Percentiles rank a stretch among this genome's conserved stretches.
phyloP scores from a whole-genome alignment of 2,113 vertebrate species.

The Myanophis thanlyinensis region DNA sequence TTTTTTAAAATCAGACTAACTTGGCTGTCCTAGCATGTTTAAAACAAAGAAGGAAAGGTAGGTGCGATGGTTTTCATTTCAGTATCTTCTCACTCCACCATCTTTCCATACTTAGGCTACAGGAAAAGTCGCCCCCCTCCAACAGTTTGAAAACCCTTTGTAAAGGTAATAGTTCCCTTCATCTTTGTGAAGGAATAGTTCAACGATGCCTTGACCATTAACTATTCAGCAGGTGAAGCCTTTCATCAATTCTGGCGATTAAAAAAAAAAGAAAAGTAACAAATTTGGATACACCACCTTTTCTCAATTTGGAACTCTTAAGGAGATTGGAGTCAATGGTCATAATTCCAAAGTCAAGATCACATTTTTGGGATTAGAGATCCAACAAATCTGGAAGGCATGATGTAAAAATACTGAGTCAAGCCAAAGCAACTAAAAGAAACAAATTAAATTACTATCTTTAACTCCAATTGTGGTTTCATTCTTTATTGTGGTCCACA shows the following conservation, averaged over 20 bases:
- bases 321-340: neutral
- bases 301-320: neutral
- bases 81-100: neutral
- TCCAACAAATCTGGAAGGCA: neutral
- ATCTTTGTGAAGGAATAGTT: neutral
- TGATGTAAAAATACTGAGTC: neutral
- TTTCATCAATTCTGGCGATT: neutral
- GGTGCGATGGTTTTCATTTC: neutral
- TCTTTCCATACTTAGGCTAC: neutral
- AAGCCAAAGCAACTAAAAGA: neutral
- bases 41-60: neutral
- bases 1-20: neutral
- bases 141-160: neutral
- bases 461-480: neutral
- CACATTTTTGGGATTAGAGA: neutral
- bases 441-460: neutral
- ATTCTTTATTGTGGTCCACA: neutral
- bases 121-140: neutral
- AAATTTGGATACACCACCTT: neutral
- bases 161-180: neutral
- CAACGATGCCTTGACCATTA: neutral
- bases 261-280: neutral
- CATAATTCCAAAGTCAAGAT: neutral
- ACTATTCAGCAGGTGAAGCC: neutral
- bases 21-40: neutral